Percentiles rank a stretch among this genome's conserved stretches.
phyloP scores from a whole-genome alignment of 2,113 vertebrate genomes.

The Sturnus vulgaris region DNA sequence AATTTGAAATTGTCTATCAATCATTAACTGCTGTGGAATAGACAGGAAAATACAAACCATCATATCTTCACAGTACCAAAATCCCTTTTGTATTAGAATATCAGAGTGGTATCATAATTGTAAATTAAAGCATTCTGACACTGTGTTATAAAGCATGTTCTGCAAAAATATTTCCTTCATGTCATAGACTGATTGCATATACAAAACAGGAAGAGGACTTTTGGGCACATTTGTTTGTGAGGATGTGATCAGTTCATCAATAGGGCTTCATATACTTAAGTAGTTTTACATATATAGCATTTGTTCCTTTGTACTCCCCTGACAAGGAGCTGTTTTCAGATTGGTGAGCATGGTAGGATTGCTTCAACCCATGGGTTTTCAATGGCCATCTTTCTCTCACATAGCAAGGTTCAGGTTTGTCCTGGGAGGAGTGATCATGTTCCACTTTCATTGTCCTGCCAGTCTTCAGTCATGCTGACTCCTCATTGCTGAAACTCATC shows the following conservation, averaged over 20 bases:
- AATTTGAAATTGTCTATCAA: background rate
- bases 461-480: background rate
- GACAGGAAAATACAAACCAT: background rate
- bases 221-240: slow-evolving; percentile 11
- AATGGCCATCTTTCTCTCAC: background rate
- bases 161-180: background rate
- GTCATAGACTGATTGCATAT: background rate
- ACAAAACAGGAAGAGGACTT: background rate
- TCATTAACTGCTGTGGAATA: background rate
- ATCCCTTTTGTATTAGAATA: background rate
- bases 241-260: background rate
- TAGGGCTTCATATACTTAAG: background rate
- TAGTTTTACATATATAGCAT: background rate
- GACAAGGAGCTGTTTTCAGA: background rate
- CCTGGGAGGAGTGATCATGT: background rate
- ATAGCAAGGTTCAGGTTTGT: background rate
- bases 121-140: background rate
- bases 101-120: background rate
- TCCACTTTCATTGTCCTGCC: background rate
- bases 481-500: background rate
- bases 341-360: background rate
- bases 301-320: background rate
- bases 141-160: background rate
- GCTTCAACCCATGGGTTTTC: background rate
- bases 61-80: background rate